These are phyloP conservation scores for Xestia c-nigrum DNA, from an alignment of 2,888 invertebrate genomes.

Conservation along the genomic window DNA sequence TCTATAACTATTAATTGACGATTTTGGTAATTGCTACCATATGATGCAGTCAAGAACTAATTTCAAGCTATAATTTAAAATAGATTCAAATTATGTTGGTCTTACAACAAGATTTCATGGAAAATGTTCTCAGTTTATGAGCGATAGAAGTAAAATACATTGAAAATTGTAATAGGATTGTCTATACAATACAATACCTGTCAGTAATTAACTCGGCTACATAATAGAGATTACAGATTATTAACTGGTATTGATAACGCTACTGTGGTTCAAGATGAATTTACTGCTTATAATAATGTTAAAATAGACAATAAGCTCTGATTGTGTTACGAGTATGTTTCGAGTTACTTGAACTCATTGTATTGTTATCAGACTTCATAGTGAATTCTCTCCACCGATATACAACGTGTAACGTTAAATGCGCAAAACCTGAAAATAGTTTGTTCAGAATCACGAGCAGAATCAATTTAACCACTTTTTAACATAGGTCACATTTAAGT, in stretches of 20 bases:
- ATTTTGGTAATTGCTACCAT: not conserved
- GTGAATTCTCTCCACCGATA: not conserved
- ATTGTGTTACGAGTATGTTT: too few species aligned
- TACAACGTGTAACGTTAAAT: too few species aligned
- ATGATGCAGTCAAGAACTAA: too few species aligned
- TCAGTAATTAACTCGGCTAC: not conserved
- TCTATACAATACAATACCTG: not conserved
- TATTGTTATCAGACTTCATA: not conserved
- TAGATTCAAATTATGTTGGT: not conserved
- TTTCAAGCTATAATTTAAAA: not conserved
- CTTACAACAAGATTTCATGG: too few species aligned
- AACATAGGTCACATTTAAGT: too few species aligned
- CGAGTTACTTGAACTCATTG: not conserved
- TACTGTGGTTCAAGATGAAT: conserved; percentile 4
- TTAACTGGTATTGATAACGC: not conserved
- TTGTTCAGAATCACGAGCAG: too few species aligned
- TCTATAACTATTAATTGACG: not conserved
- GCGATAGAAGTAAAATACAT: not conserved
- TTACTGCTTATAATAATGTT: not conserved
- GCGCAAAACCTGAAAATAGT: too few species aligned
- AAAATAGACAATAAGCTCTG: not conserved
- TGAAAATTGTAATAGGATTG: not conserved
- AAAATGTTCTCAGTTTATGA: not conserved
- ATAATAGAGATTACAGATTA: not conserved
- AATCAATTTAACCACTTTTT: too few species aligned